phyloP scores from a whole-genome alignment of 2,888 invertebrate genomes.

The Terebella lapidaria region DNA sequence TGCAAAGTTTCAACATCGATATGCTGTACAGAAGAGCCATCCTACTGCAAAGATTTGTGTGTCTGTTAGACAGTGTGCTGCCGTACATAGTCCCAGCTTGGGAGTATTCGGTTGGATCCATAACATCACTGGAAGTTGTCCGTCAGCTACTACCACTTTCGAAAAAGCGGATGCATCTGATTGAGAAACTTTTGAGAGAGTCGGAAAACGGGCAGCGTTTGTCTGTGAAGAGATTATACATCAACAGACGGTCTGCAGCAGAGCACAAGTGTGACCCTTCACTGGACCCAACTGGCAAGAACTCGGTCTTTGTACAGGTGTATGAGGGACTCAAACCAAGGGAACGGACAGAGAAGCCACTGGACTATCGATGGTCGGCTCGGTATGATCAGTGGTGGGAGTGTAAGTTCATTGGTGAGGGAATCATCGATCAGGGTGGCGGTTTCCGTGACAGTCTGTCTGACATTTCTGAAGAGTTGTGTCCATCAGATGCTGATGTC shows the following conservation, averaged over 20 bases:
- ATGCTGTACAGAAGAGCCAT: conserved; percentile 41
- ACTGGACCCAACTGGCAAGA: conserved; percentile 41
- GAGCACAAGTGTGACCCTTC: conserved; percentile 45
- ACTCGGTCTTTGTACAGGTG: conserved; percentile 48
- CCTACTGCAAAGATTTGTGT: conserved; percentile 44
- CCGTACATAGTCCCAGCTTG: conserved; percentile 47
- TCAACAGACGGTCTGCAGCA: conserved; percentile 47
- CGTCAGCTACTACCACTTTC: conserved; percentile 47
- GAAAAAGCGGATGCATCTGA: conserved; percentile 40
- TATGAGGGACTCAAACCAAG: conserved; percentile 48
- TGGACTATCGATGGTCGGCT: conserved; percentile 49
- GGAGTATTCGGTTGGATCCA: conserved; percentile 45
- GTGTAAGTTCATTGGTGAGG: conserved; percentile 52
- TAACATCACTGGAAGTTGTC: conserved; percentile 42
- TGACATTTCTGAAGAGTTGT: conserved; percentile 51
- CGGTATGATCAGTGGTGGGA: conserved; percentile 54
- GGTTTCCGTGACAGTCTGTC: conserved; percentile 53
- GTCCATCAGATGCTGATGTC: conserved; percentile 41
- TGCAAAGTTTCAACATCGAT: conserved; percentile 38
- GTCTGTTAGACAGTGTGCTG: conserved; percentile 47
- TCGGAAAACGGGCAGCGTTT: conserved; percentile 34
- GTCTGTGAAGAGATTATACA: conserved; percentile 35
- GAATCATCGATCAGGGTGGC: conserved; percentile 53
- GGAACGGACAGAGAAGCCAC: conserved; percentile 36
- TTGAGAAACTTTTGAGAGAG: conserved; percentile 47